Conservation (phyloP, 2,888 invertebrate species). For the Plebejus argus region DNA sequence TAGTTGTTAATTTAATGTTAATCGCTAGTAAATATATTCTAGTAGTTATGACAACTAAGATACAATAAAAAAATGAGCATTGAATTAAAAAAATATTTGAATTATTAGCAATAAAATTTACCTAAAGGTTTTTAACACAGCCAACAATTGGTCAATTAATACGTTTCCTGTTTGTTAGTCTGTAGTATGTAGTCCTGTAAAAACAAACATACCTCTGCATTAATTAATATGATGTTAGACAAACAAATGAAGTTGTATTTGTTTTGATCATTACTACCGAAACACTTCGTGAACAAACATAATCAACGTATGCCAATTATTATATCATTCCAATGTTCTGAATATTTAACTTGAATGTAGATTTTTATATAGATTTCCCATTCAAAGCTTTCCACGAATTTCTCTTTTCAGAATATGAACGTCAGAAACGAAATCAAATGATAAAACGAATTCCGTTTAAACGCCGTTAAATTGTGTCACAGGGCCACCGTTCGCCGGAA, state of each 20-base stretch:
- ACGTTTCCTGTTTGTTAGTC: too few species aligned
- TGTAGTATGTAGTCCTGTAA: too few species aligned
- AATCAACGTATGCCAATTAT: neutral
- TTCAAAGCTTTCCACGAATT: neutral
- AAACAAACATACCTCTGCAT: neutral
- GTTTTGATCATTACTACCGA: neutral
- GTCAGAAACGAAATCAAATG: neutral
- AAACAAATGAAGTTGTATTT: neutral
- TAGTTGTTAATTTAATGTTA: too few species aligned
- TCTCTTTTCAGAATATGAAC: neutral
- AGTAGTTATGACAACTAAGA: too few species aligned
- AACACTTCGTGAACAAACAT: neutral
- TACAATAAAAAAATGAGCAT: too few species aligned
- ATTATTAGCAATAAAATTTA: too few species aligned
- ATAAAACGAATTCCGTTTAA: conserved; percentile 12
- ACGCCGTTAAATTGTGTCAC: neutral
- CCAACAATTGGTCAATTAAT: too few species aligned
- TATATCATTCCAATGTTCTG: neutral
- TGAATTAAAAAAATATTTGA: too few species aligned
- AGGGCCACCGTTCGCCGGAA: neutral
- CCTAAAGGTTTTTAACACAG: too few species aligned
- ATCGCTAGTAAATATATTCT: too few species aligned
- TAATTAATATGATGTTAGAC: neutral
- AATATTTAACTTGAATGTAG: neutral
- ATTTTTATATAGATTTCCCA: neutral